Percentiles rank a stretch among this genome's conserved stretches.
These are phyloP conservation scores for Luffia ferchaultella DNA, from an alignment of 2,888 invertebrate genomes.

Conservation along the genomic window DNA sequence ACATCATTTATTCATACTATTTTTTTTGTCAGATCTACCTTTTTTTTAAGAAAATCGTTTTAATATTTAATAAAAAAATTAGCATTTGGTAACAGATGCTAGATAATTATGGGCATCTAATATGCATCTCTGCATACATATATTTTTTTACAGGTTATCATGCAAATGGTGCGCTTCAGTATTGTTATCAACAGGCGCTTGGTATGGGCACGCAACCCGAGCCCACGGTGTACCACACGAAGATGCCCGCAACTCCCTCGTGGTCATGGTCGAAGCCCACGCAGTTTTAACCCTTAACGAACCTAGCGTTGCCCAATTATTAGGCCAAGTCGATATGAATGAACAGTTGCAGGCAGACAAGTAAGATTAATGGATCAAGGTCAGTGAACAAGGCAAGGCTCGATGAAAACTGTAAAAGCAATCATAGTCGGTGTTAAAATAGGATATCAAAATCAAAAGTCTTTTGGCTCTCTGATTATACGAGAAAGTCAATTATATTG, in stretches of 20 bases:
- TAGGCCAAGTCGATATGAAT: conserved; percentile 43
- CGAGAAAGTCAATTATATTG: too few species aligned
- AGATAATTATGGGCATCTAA: too few species aligned
- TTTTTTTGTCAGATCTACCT: too few species aligned
- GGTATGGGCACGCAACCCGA: conserved; percentile 67
- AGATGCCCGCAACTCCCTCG: conserved; percentile 67
- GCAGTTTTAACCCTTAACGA: conserved; percentile 62
- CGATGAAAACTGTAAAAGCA: too few species aligned
- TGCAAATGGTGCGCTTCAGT: conserved; percentile 66
- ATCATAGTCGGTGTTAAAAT: too few species aligned
- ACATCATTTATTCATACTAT: too few species aligned
- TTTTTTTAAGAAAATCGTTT: too few species aligned
- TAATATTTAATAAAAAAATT: too few species aligned
- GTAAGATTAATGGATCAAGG: not conserved
- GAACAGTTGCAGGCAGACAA: conserved; percentile 9
- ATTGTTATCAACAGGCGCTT: conserved; percentile 62
- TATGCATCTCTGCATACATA: too few species aligned
- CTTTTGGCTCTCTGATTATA: too few species aligned
- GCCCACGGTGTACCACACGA: conserved; percentile 63
- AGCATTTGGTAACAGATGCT: too few species aligned
- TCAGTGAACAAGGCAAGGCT: not conserved
- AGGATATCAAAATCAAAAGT: too few species aligned
- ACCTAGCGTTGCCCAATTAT: conserved; percentile 47
- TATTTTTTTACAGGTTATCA: conserved; percentile 50
- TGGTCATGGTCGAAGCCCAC: conserved; percentile 70